These are phyloP conservation scores for Mormyrus lacerda DNA, from an alignment of 2,113 vertebrate species.

Conservation along the genomic window DNA sequence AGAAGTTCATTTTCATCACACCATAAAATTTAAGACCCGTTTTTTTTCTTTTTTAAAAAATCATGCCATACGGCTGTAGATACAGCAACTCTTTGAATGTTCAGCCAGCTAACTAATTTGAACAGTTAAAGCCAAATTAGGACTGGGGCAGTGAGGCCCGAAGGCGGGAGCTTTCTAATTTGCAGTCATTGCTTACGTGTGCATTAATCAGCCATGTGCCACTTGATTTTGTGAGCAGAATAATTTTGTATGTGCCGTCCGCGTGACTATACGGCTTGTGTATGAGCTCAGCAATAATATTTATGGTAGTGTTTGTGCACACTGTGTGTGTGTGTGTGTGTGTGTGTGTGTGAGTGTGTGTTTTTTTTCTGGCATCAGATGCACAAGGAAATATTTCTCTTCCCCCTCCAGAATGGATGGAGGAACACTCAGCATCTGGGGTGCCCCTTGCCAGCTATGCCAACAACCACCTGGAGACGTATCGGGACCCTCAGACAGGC, in stretches of 20 bases:
- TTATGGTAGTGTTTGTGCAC: background rate
- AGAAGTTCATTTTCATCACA: background rate
- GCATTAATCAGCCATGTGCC: background rate
- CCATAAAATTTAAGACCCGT: background rate
- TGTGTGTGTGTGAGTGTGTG: too few species aligned
- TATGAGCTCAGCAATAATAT: background rate
- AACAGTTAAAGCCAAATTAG: background rate
- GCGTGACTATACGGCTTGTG: background rate
- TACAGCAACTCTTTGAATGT: background rate
- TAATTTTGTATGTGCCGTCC: background rate
- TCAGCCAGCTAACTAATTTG: background rate
- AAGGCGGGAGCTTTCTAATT: background rate
- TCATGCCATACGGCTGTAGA: background rate
- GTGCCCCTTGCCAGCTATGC: conserved; percentile 74
- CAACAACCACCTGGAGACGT: conserved; percentile 80
- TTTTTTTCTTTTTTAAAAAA: background rate
- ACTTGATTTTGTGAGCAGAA: background rate
- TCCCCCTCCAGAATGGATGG: conserved; percentile 81
- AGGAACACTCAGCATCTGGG: conserved; percentile 80
- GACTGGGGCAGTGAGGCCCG: background rate
- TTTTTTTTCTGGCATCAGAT: conserved; percentile 16
- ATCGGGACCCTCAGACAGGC: conserved; percentile 70
- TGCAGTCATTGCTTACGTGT: background rate
- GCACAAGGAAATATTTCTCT: background rate
- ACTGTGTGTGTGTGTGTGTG: background rate